These are phyloP conservation scores for Pampus argenteus DNA, from an alignment of 2,797 vertebrate genomes.

Conservation along the genomic window DNA sequence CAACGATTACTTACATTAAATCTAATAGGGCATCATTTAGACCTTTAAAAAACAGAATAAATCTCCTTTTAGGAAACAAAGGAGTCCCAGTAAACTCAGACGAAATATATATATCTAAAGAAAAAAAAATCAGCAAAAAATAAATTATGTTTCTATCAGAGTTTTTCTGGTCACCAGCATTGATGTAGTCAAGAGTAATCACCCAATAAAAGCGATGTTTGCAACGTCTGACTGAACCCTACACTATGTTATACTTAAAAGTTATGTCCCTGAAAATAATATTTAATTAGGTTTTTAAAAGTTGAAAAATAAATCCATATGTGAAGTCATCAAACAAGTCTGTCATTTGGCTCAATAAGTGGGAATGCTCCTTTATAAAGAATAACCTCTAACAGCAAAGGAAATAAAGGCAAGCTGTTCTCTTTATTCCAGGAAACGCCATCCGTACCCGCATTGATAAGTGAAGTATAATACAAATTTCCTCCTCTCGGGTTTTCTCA, in stretches of 20 bases:
- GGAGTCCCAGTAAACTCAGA: not conserved
- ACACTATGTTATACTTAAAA: no score
- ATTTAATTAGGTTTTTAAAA: not conserved
- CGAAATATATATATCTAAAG: no score
- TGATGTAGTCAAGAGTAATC: not conserved
- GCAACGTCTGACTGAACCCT: not conserved
- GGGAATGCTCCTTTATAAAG: conserved; percentile 2
- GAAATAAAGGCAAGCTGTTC: conserved; percentile 10
- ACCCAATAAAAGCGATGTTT: not conserved
- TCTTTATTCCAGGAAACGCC: conserved; percentile 36
- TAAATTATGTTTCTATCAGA: not conserved
- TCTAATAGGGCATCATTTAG: not conserved
- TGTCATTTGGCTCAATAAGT: not conserved
- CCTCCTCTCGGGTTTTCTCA: conserved; percentile 17
- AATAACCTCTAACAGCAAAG: not conserved
- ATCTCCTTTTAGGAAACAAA: not conserved
- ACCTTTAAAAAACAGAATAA: not conserved
- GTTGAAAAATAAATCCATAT: not conserved
- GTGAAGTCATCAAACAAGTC: not conserved
- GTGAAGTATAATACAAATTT: conserved; percentile 31
- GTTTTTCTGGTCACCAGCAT: not conserved
- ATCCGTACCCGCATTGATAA: conserved; percentile 14
- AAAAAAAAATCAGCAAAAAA: no score
- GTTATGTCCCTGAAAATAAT: not conserved
- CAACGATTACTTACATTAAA: no score